Conservation (phyloP, 2,113 vertebrate species). For the Neotragus pygmaeus region DNA sequence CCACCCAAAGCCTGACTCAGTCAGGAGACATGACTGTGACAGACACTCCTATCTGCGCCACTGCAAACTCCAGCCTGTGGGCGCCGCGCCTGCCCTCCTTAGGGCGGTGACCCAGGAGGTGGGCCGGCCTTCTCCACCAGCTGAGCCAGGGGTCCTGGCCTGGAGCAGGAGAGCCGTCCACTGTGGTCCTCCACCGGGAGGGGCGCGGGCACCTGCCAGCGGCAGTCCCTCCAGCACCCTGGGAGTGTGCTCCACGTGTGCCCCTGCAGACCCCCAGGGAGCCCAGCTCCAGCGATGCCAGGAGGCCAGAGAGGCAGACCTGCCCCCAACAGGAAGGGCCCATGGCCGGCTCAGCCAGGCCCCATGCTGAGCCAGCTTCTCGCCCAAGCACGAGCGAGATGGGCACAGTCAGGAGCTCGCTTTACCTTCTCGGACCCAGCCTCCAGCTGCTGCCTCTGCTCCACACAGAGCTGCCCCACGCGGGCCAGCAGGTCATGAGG, state of each 20-base stretch:
- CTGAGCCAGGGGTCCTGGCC: too few relatives aligned
- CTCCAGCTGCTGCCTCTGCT: conserved; percentile 90
- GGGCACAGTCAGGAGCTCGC: not conserved
- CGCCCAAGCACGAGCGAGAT: rapidly evolving
- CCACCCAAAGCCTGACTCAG: not conserved
- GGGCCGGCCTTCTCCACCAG: not conserved
- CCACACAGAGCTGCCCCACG: conserved; percentile 93
- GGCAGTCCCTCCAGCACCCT: not conserved
- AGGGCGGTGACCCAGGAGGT: not conserved
- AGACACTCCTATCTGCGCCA: not conserved
- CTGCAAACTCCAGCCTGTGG: not conserved
- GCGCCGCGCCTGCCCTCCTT: rapidly evolving
- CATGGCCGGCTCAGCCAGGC: not conserved
- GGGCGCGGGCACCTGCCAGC: rapidly evolving
- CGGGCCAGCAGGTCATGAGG: conserved; percentile 93
- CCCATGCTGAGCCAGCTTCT: not conserved
- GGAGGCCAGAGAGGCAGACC: too few relatives aligned
- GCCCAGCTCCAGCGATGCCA: not conserved
- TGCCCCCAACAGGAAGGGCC: not conserved
- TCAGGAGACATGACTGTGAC: not conserved
- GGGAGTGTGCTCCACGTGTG: not conserved
- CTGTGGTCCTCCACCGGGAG: not conserved
- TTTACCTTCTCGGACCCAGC: conserved; percentile 92
- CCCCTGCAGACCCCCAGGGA: not conserved
- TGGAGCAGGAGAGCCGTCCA: not conserved